Conservation (phyloP, 2,113 vertebrate genomes). For the Orthonyx spaldingii region DNA sequence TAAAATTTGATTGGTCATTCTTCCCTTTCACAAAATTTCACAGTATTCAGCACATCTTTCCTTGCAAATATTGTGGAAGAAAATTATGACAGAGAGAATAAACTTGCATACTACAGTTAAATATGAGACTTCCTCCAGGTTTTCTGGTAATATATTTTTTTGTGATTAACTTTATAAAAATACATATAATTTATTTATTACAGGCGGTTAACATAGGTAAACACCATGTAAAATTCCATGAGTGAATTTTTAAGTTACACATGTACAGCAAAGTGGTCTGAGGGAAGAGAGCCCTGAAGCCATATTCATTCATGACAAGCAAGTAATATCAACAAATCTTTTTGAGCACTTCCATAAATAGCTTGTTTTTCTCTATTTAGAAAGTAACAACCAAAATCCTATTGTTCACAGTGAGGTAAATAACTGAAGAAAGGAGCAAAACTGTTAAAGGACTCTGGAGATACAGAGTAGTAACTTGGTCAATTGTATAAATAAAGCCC, state of each 20-base stretch:
- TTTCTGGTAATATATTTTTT: not conserved
- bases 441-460: not conserved
- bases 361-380: not conserved
- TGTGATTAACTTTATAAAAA: not conserved
- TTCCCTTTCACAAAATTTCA: not conserved
- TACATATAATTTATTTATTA: not conserved
- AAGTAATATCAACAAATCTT: not conserved
- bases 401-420: not conserved
- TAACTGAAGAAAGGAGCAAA: not conserved
- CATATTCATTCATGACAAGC: not conserved
- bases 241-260: not conserved
- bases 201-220: not conserved
- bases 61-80: not conserved
- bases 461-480: not conserved
- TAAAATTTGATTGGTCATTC: not conserved
- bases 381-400: not conserved
- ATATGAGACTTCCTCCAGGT: fast-evolving
- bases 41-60: not conserved
- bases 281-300: not conserved
- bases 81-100: not conserved
- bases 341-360: not conserved
- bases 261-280: not conserved
- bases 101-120: not conserved
- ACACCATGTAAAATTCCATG: not conserved
- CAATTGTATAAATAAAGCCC: not conserved